A percentile compares a stretch with the other conserved stretches of the same genome.
Evolutionary conservation across 37 sponge, comb jelly and placozoan species (phyloP).

Genomic region (Aplysina aerophoba): DNA sequence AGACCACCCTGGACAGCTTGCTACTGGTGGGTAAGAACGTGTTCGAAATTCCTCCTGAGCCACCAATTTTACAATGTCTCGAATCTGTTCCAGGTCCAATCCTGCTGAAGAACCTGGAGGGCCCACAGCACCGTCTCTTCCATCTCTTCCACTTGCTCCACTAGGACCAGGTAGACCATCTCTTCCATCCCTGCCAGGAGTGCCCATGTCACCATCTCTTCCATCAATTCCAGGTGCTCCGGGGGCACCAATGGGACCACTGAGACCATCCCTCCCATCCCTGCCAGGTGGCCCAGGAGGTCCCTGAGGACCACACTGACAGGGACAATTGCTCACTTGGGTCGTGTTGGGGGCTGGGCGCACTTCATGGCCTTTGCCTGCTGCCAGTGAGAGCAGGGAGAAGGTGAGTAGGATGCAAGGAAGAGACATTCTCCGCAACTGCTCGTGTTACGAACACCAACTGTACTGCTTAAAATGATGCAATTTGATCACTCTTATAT

Average conservation of each 20-base stretch:
- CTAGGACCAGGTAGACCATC: background rate
- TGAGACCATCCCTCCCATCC: background rate
- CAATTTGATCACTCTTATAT: too few relatives aligned
- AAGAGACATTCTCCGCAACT: too few relatives aligned
- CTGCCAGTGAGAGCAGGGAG: background rate
- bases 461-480: too few relatives aligned
- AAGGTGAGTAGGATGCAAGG: too few relatives aligned
- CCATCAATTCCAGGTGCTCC: too few relatives aligned
- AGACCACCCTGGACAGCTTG: background rate
- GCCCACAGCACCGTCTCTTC: background rate
- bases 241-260: too few relatives aligned
- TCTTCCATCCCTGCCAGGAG: conserved; percentile 1
- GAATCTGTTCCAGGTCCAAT: too few relatives aligned
- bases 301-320: background rate
- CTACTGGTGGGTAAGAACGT: background rate
- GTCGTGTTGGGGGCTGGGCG: too few relatives aligned
- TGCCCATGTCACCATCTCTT: too few relatives aligned
- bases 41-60: background rate
- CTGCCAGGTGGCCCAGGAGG: background rate
- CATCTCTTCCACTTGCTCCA: background rate
- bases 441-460: too few relatives aligned
- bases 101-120: background rate
- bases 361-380: background rate
- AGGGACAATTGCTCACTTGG: background rate
- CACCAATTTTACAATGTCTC: background rate